Evolutionary conservation across 2,888 invertebrate species (phyloP).

Genomic region (Acrobasis repandana): DNA sequence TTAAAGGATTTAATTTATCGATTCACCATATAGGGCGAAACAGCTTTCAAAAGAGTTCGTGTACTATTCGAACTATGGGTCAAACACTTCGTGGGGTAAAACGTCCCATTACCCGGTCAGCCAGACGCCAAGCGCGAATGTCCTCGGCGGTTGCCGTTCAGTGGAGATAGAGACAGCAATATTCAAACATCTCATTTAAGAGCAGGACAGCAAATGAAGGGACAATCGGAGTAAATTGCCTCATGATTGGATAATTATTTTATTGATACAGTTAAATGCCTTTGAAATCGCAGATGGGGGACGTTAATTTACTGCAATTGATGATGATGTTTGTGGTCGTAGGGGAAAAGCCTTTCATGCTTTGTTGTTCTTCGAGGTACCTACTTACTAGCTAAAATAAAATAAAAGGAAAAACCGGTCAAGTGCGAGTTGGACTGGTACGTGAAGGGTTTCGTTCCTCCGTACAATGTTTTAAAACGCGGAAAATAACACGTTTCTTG

Average conservation of each 20-base stretch:
- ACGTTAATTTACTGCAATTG: constrained; percentile 38
- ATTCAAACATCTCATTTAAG: constrained; percentile 29
- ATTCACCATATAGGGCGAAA: too few species aligned
- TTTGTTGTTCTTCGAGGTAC: neutral
- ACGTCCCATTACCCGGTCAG: too few species aligned
- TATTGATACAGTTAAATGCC: constrained; percentile 76
- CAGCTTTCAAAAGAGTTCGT: too few species aligned
- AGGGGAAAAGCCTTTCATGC: neutral
- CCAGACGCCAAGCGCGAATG: constrained; percentile 56
- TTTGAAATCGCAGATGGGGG: constrained; percentile 55
- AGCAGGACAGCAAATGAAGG: constrained; percentile 48
- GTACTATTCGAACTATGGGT: too few species aligned
- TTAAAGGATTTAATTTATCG: too few species aligned
- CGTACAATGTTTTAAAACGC: too few species aligned
- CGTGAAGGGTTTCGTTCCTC: too few species aligned
- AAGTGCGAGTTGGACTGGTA: too few species aligned
- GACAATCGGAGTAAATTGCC: constrained; percentile 74
- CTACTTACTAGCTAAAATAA: neutral
- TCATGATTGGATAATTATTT: constrained; percentile 82
- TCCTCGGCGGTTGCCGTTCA: constrained; percentile 56
- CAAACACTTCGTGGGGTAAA: too few species aligned
- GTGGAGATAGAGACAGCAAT: constrained; percentile 45
- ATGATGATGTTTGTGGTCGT: constrained; percentile 12
- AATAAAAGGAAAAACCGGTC: too few species aligned
- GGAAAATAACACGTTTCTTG: too few species aligned